Percentiles rank a stretch among this genome's conserved stretches.
phyloP scores from a whole-genome alignment of 2,113 vertebrate species.

The Saimiri boliviensis region DNA sequence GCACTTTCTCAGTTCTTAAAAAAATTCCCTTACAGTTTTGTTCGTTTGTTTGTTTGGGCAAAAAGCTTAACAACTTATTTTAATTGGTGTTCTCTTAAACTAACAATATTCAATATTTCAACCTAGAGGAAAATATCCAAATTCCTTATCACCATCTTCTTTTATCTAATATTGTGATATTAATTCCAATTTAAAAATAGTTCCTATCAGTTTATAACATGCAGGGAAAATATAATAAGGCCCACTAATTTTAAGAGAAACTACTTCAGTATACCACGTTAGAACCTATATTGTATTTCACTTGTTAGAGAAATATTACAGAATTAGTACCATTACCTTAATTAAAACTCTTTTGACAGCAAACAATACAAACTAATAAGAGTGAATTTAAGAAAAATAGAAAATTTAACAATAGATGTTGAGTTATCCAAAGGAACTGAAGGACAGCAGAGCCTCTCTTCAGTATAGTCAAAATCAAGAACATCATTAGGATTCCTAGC shows the following conservation, averaged over 20 bases:
- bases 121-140: neutral
- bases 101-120: neutral
- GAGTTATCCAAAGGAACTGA: neutral
- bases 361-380: neutral
- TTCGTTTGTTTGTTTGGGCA: neutral
- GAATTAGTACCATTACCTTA: neutral
- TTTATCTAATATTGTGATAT: neutral
- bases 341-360: slow-evolving; percentile 7
- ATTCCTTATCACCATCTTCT: neutral
- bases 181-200: slow-evolving; percentile 28
- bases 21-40: neutral
- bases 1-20: neutral
- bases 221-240: neutral
- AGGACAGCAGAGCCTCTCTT: neutral
- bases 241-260: neutral
- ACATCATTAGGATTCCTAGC: neutral
- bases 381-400: neutral
- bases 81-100: neutral
- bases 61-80: neutral
- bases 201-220: neutral
- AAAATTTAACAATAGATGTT: neutral
- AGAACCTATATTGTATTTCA: neutral
- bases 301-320: slow-evolving; percentile 15
- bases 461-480: neutral
- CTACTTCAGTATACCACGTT: neutral